Evolutionary conservation across 2,888 invertebrate genomes (phyloP), one percentile per base, ranked within the genome.

Genomic region (Heteropelma amictum): DNA sequence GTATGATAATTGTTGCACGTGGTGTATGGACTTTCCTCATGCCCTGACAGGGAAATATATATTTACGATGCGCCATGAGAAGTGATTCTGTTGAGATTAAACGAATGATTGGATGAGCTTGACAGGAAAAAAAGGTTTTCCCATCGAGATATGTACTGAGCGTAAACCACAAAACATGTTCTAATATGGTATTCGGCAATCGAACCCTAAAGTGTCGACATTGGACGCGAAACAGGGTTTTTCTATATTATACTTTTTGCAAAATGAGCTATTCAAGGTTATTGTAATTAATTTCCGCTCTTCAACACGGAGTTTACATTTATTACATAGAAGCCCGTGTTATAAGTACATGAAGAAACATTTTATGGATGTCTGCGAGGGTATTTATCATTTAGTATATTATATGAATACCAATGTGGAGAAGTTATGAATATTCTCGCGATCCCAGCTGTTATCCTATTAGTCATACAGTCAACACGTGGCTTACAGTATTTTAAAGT

Each of bases 1-100:
- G n/a, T 12, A 54, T 54, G 42, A 30, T 45, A 33, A 53, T 64
- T 53, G 19, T 61, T 28, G 35, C 38, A 51, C 49, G 63, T n/a
- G 19, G 26, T 49, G 49, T 51, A 38, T 63, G 51, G 23, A 38
- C 28, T 65, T 65, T 40, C 35, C 21, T 19, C 30, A 30, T 65
- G 53, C 53, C 49, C 26, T 30, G 38, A 51, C 12, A 47, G 63
- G n/a, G n/a, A n/a, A n/a, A n/a, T n/a, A n/a, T n/a, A n/a, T n/a
- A n/a, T n/a, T n/a, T n/a, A n/a, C n/a, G n/a, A n/a, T n/a, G n/a
- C n/a, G n/a, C n/a, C n/a, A n/a, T n/a, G n/a, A n/a, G n/a, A n/a
- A n/a, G n/a, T n/a, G n/a, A n/a, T n/a, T n/a, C n/a, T n/a, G n/a
- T n/a, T n/a, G n/a, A n/a, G n/a, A n/a, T n/a, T n/a, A n/a, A n/a